Percentiles rank a stretch among this genome's conserved stretches.
Evolutionary conservation across 2,113 vertebrate genomes (phyloP).

Genomic region (Erpornis zantholeuca): DNA sequence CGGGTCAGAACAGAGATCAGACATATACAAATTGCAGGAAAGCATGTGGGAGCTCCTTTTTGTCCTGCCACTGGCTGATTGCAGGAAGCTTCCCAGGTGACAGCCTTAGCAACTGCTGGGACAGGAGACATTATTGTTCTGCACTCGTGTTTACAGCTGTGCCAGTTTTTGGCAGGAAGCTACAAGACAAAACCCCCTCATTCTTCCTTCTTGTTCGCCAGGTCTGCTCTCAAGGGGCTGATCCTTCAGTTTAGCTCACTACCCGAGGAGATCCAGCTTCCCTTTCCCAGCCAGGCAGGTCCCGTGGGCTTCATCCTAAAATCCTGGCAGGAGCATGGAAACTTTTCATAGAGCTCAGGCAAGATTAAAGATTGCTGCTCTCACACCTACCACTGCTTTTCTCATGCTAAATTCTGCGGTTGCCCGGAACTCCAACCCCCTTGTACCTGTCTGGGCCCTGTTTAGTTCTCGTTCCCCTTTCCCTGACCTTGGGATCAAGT

Average conservation of each 20-base stretch:
- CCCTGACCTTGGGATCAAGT: not conserved
- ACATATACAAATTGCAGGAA: constrained; percentile 16
- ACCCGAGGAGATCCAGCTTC: not conserved
- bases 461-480: not conserved
- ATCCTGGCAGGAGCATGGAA: not conserved
- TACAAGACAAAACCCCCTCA: not conserved
- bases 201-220: not conserved
- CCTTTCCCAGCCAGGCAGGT: not conserved
- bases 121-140: constrained; percentile 44
- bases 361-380: not conserved
- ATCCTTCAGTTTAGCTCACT: not conserved
- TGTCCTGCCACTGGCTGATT: constrained; percentile 28
- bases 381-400: not conserved
- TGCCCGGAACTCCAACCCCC: not conserved
- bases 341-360: not conserved
- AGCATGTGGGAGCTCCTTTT: constrained; percentile 1
- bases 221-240: not conserved
- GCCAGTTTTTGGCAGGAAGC: constrained; percentile 44
- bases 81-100: constrained; percentile 59
- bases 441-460: not conserved
- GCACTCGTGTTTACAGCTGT: not conserved
- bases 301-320: not conserved
- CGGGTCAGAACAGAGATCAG: not conserved
- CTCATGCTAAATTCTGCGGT: not conserved
- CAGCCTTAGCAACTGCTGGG: constrained; percentile 38